A percentile compares a stretch with the other conserved stretches of the same genome.
Conservation (phyloP, 2,888 invertebrate genomes). For the Brenthis hecate region DNA sequence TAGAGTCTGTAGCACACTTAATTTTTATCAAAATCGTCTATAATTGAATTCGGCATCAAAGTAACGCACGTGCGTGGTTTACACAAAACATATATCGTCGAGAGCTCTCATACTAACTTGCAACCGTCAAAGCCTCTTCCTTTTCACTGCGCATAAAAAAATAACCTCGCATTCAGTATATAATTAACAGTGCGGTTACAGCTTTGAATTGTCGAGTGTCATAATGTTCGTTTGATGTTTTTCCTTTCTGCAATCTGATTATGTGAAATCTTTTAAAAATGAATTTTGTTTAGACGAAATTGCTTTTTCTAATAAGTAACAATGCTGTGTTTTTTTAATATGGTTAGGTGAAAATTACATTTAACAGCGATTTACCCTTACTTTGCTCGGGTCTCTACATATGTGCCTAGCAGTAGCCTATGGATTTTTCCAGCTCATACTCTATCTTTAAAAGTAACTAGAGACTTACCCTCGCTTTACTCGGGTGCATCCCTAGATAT, state of each 20-base stretch:
- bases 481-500: too few relatives aligned
- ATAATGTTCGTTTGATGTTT: constrained; percentile 59
- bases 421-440: too few relatives aligned
- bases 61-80: constrained; percentile 34
- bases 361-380: too few relatives aligned
- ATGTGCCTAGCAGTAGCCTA: too few relatives aligned
- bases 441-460: too few relatives aligned
- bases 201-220: constrained; percentile 69
- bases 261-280: constrained; percentile 36
- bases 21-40: constrained; percentile 17
- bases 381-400: too few relatives aligned
- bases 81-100: constrained; percentile 57
- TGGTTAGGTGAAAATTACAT: not conserved
- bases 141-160: constrained; percentile 69
- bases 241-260: constrained; percentile 43
- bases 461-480: too few relatives aligned
- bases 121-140: constrained; percentile 77
- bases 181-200: constrained; percentile 71
- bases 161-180: constrained; percentile 56
- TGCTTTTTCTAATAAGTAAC: constrained; percentile 13
- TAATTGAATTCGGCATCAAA: constrained; percentile 44
- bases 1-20: not conserved
- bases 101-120: constrained; percentile 62
- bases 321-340: constrained; percentile 5
- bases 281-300: constrained; percentile 11